Base-by-base conservation (phyloP, 2,113 vertebrate species). In the Mormyrus lacerda region DNA sequence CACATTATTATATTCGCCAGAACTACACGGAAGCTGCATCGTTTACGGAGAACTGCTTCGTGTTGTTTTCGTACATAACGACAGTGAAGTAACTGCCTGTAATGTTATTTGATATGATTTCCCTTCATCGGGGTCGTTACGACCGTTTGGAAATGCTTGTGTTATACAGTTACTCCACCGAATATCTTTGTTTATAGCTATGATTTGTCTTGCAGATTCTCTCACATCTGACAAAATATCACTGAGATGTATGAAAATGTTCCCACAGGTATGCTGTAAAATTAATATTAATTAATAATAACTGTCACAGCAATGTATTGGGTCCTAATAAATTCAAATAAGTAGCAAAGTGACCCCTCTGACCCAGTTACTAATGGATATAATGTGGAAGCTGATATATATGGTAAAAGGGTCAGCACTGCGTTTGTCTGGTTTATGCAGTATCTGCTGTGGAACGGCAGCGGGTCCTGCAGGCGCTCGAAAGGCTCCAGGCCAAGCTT, bases 381-480 rank as follows among this genome's bases (percentile, higher is more conserved):
- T 84, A 47, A 55, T 44, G 7, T 79, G 39, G 35, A 47, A 73
- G 24, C 47, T 9, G 87, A 48, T 61, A 39, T 76, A 27, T 85
- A 61, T 58, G 10, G 17, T 88, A 31, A 85, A 39, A 88, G 44
- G 87, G n/a, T 86, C 39, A 87, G 24, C 42, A 55, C 55, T 90
- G 9, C 9, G 24, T 10, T 24, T 76, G 19, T 47, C n/a, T 50
- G 90, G 61, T 51, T 51, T 47, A 6, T 91, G 94, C 91, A 95
- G 94, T 94, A 51, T 95, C 94, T 6, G 65, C 92, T 13, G 90
- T 91, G 90, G 98, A 99, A 95, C 96, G 97, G n/a, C 96, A 97
- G 95, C 97, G 98, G 95, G 96, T 98, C 0, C 94, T 98, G 90
- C 97, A 96, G 92, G 96, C 98, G 89, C 94, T 99, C 39, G 97